phyloP scores from a whole-genome alignment of 1,140 invertebrate species.

The Oryctes rhinoceros region DNA sequence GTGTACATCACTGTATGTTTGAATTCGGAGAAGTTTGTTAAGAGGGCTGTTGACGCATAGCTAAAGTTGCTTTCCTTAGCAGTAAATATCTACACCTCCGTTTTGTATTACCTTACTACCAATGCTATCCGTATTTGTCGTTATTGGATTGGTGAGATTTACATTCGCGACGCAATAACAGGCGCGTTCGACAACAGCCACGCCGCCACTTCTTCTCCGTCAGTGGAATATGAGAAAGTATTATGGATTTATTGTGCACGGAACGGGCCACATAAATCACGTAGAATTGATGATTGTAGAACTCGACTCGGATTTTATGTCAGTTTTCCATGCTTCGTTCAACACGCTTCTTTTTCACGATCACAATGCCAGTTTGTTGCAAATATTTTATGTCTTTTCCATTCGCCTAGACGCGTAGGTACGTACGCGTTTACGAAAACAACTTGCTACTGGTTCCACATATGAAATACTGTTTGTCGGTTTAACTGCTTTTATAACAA shows the following conservation, averaged over 20 bases:
- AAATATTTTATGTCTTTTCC: constrained; percentile 39
- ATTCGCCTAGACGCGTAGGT: not conserved
- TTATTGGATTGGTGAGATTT: constrained; percentile 41
- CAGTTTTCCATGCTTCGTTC: constrained; percentile 43
- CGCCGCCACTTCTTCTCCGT: constrained; percentile 40
- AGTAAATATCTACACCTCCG: too few relatives aligned
- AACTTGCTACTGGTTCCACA: not conserved
- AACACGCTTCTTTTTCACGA: constrained; percentile 33
- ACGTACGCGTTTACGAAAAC: not conserved
- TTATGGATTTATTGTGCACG: constrained; percentile 44
- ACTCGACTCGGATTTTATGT: constrained; percentile 44
- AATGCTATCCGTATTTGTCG: constrained; percentile 15
- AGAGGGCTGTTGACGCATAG: too few relatives aligned
- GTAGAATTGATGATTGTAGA: constrained; percentile 45
- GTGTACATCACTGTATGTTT: too few relatives aligned
- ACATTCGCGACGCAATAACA: constrained; percentile 45
- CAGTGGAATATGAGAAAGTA: constrained; percentile 44
- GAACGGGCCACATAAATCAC: constrained; percentile 44
- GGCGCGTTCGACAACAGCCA: constrained; percentile 37
- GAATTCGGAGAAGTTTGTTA: too few relatives aligned
- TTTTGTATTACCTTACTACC: not conserved
- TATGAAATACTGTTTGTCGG: not conserved
- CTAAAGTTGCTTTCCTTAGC: too few relatives aligned
- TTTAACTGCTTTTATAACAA: not conserved
- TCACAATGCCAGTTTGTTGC: constrained; percentile 40